A percentile compares a stretch with the other conserved stretches of the same genome.
phyloP scores from a whole-genome alignment of 2,113 vertebrate species.

The Panthera uncia region DNA sequence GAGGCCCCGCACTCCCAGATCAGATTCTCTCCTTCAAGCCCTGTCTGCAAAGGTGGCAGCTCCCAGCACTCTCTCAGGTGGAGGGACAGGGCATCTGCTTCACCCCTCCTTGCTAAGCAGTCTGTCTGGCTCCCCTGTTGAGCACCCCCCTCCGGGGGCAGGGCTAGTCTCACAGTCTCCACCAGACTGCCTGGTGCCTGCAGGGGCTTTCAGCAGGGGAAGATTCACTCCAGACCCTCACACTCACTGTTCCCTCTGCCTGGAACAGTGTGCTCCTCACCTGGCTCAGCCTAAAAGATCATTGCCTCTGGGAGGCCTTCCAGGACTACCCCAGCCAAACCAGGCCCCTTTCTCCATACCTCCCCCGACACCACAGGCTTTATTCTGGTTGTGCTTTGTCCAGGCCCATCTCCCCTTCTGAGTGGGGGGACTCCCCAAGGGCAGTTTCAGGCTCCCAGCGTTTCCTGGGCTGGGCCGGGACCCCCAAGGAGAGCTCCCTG shows the following conservation, averaged over 20 bases:
- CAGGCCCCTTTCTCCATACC: not conserved
- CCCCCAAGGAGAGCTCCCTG: not conserved
- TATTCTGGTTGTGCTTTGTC: not conserved
- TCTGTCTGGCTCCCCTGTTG: not conserved
- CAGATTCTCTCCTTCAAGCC: not conserved
- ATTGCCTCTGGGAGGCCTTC: not conserved
- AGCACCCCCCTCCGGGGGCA: not conserved
- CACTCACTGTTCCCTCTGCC: not conserved
- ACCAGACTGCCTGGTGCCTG: not conserved
- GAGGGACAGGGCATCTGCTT: not conserved
- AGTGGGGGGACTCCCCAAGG: too few species aligned
- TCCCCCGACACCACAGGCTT: too few species aligned
- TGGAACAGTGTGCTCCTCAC: not conserved
- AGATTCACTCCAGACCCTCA: not conserved
- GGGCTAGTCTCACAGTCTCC: not conserved
- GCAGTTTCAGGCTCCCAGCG: not conserved
- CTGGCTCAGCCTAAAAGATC: not conserved
- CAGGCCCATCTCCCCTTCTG: not conserved
- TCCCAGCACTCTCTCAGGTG: not conserved
- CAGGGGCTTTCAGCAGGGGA: not conserved
- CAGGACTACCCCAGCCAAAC: not conserved
- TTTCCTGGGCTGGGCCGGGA: not conserved
- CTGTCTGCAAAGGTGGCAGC: rapidly evolving
- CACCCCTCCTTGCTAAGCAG: too few species aligned
- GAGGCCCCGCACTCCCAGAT: not conserved